Percentiles rank a stretch among this genome's conserved stretches.
phyloP scores from a whole-genome alignment of 2,797 vertebrate species.

The Amazonetta brasiliensis region DNA sequence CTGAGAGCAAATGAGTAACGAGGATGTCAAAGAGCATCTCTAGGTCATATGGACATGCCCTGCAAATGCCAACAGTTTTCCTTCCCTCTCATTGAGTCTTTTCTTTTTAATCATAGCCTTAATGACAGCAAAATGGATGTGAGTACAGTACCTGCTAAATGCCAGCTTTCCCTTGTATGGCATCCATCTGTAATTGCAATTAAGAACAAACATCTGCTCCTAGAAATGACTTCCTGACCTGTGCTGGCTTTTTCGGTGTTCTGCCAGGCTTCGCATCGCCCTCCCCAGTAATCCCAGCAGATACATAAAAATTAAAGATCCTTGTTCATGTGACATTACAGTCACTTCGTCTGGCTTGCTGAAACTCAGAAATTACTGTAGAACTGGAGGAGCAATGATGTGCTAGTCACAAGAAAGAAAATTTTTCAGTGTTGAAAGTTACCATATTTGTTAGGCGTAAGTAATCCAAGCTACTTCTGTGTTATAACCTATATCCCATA shows the following conservation, averaged over 20 bases:
- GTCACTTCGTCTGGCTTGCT: conserved; percentile 22
- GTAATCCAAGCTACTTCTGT: not conserved
- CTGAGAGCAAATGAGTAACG: not conserved
- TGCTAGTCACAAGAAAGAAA: not conserved
- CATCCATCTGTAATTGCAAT: conserved; percentile 38
- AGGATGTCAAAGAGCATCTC: not conserved
- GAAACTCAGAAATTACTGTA: not conserved
- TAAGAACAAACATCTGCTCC: conserved; percentile 51
- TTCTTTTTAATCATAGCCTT: not conserved
- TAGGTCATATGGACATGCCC: not conserved
- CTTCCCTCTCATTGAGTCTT: not conserved
- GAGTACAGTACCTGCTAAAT: not conserved
- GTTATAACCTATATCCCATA: not conserved
- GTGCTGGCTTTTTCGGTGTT: not conserved
- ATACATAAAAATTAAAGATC: not conserved
- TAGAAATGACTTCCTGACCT: conserved; percentile 31
- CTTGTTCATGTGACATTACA: not conserved
- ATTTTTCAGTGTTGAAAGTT: not conserved
- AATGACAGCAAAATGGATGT: not conserved
- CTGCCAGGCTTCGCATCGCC: conserved; percentile 2
- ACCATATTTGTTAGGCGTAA: accelerated
- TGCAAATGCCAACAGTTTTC: not conserved
- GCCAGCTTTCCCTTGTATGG: conserved; percentile 12
- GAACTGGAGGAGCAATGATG: not conserved
- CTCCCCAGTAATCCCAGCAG: conserved; percentile 30